Evolutionary conservation across 2,797 vertebrate genomes (phyloP).

Genomic region (Thaleichthys pacificus): DNA sequence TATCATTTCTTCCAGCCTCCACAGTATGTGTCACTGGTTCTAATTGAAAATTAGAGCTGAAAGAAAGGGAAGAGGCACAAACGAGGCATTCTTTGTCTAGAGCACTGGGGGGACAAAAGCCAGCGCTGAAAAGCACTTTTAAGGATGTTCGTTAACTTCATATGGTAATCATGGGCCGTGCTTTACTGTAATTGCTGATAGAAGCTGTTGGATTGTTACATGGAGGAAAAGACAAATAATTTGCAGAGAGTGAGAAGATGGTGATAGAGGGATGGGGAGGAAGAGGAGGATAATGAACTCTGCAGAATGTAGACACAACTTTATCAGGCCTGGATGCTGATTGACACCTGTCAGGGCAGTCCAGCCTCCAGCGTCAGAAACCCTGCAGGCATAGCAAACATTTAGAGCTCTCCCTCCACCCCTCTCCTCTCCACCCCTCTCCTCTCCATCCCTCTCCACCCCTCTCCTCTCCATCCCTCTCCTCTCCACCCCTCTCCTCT

Average conservation of each 20-base stretch:
- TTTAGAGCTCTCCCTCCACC: background rate
- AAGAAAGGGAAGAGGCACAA: background rate
- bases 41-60: background rate
- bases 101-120: background rate
- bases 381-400: background rate
- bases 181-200: background rate
- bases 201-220: conserved; percentile 6
- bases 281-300: background rate
- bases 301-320: background rate
- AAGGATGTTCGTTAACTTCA: conserved; percentile 7
- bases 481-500: background rate
- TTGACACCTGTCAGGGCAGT: conserved; percentile 2
- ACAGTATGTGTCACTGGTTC: background rate
- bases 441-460: background rate
- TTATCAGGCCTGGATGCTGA: conserved; percentile 1
- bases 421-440: no score
- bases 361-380: background rate
- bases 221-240: conserved; percentile 1
- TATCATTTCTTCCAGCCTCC: conserved; percentile 5
- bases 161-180: conserved; percentile 6
- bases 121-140: background rate
- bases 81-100: background rate
- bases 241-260: background rate
- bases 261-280: background rate
- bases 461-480: background rate